phyloP scores from a whole-genome alignment of 2,797 vertebrate species.

The Ispidina picta region DNA sequence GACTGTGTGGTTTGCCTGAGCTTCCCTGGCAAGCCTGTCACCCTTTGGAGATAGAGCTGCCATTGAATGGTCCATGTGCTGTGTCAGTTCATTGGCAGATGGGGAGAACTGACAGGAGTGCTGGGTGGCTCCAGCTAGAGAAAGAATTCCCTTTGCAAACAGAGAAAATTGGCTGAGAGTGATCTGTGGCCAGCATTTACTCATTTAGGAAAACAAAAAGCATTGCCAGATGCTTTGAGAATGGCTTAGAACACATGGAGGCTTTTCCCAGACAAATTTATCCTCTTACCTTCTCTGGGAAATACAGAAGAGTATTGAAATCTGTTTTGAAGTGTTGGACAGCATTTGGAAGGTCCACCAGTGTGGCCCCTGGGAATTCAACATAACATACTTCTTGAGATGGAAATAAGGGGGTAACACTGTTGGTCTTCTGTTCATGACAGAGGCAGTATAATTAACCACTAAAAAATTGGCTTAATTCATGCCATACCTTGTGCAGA shows the following conservation, averaged over 20 bases:
- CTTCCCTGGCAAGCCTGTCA: not conserved
- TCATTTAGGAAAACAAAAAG: not conserved
- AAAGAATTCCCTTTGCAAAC: not conserved
- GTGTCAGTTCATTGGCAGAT: not conserved
- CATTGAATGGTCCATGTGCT: not conserved
- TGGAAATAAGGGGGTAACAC: not conserved
- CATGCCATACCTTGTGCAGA: not conserved
- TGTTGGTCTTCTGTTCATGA: not conserved
- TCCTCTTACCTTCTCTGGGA: not conserved
- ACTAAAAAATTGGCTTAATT: not conserved
- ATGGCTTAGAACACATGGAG: not conserved
- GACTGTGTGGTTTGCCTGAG: fast-evolving
- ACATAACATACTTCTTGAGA: not conserved
- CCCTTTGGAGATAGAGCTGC: not conserved
- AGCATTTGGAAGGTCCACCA: not conserved
- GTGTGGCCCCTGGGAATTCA: not conserved
- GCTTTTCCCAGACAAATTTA: conserved; percentile 13
- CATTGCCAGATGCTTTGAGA: not conserved
- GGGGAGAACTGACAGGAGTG: not conserved
- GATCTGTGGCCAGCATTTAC: not conserved
- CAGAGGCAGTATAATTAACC: not conserved
- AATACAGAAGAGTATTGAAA: not conserved
- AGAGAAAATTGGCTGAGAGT: not conserved
- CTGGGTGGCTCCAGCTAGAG: not conserved
- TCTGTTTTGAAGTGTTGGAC: not conserved